Evolutionary conservation across 2,797 vertebrate species (phyloP).

Genomic region (Sebastes steindachneri): DNA sequence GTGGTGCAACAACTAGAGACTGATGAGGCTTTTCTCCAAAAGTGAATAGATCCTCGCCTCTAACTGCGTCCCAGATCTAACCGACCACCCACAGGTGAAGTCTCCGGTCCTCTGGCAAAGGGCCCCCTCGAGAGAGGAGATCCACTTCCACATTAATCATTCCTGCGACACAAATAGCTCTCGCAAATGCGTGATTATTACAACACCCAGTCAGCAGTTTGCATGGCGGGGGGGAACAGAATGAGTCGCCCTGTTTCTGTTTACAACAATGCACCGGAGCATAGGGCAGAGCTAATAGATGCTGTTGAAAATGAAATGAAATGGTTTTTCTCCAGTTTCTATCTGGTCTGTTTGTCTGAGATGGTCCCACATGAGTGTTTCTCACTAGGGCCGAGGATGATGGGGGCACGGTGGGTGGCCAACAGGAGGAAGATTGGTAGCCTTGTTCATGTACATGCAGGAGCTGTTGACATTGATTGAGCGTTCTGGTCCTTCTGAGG

Average conservation of each 20-base stretch:
- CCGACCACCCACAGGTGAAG: slow-evolving; percentile 76
- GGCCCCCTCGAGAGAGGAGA: slow-evolving; percentile 53
- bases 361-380: slow-evolving; percentile 9
- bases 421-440: slow-evolving; percentile 6
- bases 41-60: slow-evolving; percentile 63
- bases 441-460: background rate
- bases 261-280: slow-evolving; percentile 56
- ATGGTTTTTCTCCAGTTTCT: slow-evolving; percentile 33
- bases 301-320: slow-evolving; percentile 52
- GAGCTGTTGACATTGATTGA: slow-evolving; percentile 10
- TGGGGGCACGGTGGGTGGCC: background rate
- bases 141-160: slow-evolving; percentile 76
- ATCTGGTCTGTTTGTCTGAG: slow-evolving; percentile 11
- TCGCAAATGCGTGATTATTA: slow-evolving; percentile 74
- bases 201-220: slow-evolving; percentile 75
- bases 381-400: background rate
- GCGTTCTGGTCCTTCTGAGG: background rate
- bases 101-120: slow-evolving; percentile 59
- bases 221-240: slow-evolving; percentile 42
- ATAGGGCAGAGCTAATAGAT: slow-evolving; percentile 58
- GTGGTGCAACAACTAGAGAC: slow-evolving; percentile 65
- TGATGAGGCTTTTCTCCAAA: slow-evolving; percentile 71
- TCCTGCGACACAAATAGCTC: slow-evolving; percentile 66
- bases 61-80: slow-evolving; percentile 70
- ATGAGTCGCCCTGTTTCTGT: slow-evolving; percentile 56